phyloP scores from a whole-genome alignment of 2,797 vertebrate genomes.

The Pantherophis vulpinus region DNA sequence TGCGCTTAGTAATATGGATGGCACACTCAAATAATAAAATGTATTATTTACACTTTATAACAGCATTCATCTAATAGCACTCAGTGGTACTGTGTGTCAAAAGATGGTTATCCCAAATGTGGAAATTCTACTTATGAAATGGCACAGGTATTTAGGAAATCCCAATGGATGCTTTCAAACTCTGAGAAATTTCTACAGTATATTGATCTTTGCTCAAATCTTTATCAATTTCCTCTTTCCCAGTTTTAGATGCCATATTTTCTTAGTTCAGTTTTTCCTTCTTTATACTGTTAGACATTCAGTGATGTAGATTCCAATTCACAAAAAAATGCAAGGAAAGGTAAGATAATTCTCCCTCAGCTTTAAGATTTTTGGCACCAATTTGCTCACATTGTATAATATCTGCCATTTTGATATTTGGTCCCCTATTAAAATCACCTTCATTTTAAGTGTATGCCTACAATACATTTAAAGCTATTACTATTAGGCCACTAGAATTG shows the following conservation, averaged over 20 bases:
- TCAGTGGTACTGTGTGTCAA: neutral
- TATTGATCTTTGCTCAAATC: neutral
- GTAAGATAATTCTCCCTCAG: neutral
- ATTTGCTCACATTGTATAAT: neutral
- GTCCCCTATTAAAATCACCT: neutral
- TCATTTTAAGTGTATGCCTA: neutral
- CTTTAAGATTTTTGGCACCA: neutral
- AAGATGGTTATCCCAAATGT: neutral
- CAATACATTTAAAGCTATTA: neutral
- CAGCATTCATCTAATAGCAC: neutral
- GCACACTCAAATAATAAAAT: neutral
- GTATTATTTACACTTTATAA: neutral
- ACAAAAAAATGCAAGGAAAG: neutral
- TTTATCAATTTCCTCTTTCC: neutral
- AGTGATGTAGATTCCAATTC: neutral
- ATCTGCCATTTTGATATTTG: neutral
- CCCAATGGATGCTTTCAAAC: neutral
- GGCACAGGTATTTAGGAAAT: neutral
- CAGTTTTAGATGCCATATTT: neutral
- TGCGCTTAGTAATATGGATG: neutral
- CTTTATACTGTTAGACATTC: neutral
- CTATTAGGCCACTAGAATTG: neutral
- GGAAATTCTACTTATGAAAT: neutral
- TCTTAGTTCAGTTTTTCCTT: neutral
- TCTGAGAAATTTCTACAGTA: neutral